These are phyloP conservation scores for Selenia dentaria DNA, from an alignment of 2,888 invertebrate genomes.

Conservation along the genomic window DNA sequence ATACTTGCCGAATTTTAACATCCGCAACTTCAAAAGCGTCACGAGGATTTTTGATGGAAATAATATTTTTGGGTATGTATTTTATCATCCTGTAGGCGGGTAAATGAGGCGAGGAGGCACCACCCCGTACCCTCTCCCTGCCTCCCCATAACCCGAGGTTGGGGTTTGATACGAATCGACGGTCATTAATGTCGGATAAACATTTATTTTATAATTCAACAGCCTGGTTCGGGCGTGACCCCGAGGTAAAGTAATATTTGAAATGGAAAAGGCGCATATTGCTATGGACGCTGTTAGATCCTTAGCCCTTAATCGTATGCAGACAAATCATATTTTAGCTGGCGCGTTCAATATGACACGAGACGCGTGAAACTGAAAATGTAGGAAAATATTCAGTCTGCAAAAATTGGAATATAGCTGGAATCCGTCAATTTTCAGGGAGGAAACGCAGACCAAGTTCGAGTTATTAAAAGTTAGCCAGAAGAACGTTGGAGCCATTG, in stretches of 20 bases:
- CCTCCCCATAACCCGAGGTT: conserved; percentile 17
- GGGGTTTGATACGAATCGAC: conserved; percentile 46
- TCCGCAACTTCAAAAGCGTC: conserved; percentile 17
- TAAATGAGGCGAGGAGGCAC: background rate
- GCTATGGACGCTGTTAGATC: background rate
- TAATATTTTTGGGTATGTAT: conserved; percentile 22
- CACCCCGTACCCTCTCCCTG: background rate
- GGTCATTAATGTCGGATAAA: conserved; percentile 59
- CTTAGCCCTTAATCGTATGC: background rate
- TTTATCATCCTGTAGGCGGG: conserved; percentile 25
- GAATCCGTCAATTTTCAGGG: no score
- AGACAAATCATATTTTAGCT: no score
- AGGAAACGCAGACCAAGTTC: no score
- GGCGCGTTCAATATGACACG: no score
- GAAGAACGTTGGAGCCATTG: no score
- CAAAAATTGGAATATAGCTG: no score
- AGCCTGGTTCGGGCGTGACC: conserved; percentile 14
- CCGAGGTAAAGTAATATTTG: conserved; percentile 29
- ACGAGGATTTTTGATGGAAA: conserved; percentile 23
- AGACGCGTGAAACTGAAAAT: no score
- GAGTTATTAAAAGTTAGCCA: no score
- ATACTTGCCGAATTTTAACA: conserved; percentile 11
- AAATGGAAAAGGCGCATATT: conserved; percentile 17
- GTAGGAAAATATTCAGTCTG: no score
- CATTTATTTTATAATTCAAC: conserved; percentile 47